Percentiles rank a stretch among this genome's conserved stretches.
phyloP scores from a whole-genome alignment of 1,140 invertebrate genomes.

The Drosophila sp. region DNA sequence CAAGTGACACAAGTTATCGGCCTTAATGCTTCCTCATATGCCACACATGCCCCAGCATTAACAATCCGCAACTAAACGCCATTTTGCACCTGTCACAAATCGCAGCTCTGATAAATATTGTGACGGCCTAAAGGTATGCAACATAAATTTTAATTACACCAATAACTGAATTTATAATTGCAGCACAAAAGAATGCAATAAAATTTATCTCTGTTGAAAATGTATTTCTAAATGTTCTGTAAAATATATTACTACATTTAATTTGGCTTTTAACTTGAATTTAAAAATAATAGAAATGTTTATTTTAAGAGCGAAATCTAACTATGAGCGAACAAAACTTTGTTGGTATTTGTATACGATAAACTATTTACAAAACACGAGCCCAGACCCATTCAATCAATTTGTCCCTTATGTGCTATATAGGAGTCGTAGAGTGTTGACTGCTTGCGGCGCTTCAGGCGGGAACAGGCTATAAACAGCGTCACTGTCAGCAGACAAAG shows the following conservation, averaged over 20 bases:
- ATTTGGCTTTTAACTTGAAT: conserved; percentile 22
- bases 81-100: conserved; percentile 25
- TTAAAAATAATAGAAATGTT: conserved; percentile 31
- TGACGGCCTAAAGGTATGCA: conserved; percentile 32
- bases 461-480: conserved; percentile 89
- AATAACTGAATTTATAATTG: not conserved
- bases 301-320: conserved; percentile 47
- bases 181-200: conserved; percentile 23
- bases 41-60: conserved; percentile 61
- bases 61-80: conserved; percentile 18
- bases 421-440: conserved; percentile 79
- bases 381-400: conserved; percentile 59
- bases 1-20: conserved; percentile 49
- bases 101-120: not conserved
- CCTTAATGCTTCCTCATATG: conserved; percentile 65
- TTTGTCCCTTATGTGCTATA: conserved; percentile 82
- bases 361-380: conserved; percentile 47
- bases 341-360: conserved; percentile 48
- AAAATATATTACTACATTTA: not conserved
- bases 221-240: not conserved
- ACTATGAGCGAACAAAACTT: conserved; percentile 58
- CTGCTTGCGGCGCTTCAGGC: conserved; percentile 86
- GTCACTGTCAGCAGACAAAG: conserved; percentile 89
- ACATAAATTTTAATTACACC: not conserved
- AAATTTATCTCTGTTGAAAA: conserved; percentile 10